Evolutionary conservation across 2,113 vertebrate genomes (phyloP).

Genomic region (Tautogolabrus adspersus): DNA sequence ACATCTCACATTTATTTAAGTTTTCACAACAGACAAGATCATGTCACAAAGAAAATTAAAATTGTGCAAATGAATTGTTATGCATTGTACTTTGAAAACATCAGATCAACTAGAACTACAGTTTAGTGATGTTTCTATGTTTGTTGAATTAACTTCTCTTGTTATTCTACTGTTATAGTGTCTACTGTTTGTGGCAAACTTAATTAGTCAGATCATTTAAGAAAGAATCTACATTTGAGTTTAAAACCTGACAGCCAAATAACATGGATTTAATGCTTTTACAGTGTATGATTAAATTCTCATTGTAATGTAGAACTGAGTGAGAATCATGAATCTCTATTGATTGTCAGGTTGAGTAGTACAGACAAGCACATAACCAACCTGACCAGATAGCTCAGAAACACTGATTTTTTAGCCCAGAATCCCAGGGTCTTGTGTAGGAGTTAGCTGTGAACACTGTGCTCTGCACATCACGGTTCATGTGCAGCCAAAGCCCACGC

Average conservation of each 20-base stretch:
- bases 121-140: constrained; percentile 50
- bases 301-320: constrained; percentile 36
- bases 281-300: constrained; percentile 42
- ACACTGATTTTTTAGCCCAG: constrained; percentile 42
- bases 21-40: constrained; percentile 5
- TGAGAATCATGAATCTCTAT: constrained; percentile 17
- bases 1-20: constrained; percentile 20
- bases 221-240: constrained; percentile 43
- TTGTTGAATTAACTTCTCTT: constrained; percentile 37
- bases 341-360: constrained; percentile 37
- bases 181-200: constrained; percentile 29
- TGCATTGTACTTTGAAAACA: constrained; percentile 17
- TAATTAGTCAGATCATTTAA: not conserved
- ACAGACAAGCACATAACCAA: constrained; percentile 49
- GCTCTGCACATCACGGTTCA: constrained; percentile 54
- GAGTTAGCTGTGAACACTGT: constrained; percentile 67
- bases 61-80: constrained; percentile 39
- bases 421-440: constrained; percentile 71
- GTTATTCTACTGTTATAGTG: constrained; percentile 22
- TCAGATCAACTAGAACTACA: constrained; percentile 33
- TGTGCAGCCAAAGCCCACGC: constrained; percentile 68
- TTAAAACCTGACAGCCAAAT: constrained; percentile 31
- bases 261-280: constrained; percentile 44
- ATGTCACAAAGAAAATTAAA: constrained; percentile 33
- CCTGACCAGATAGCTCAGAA: constrained; percentile 42